These are phyloP conservation scores for Cuculus canorus DNA, from an alignment of 2,797 vertebrate genomes.

Conservation along the genomic window DNA sequence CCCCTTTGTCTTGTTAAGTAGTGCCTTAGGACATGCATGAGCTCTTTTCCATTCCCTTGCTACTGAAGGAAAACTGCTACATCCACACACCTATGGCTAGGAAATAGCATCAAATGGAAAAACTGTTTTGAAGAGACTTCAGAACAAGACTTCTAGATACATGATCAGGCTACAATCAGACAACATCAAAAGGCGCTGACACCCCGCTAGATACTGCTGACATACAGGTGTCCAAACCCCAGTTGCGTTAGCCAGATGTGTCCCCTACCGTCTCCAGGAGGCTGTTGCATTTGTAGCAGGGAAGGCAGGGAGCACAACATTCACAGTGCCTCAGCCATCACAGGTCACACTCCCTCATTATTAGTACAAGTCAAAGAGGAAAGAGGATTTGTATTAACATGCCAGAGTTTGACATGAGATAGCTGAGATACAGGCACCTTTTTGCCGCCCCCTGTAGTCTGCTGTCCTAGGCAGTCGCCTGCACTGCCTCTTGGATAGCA, in stretches of 20 bases:
- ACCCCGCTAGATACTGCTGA: not conserved
- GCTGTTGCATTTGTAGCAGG: not conserved
- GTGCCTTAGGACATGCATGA: not conserved
- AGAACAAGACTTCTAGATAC: not conserved
- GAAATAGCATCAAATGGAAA: not conserved
- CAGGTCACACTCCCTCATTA: not conserved
- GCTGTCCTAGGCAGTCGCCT: not conserved
- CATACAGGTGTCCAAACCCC: not conserved
- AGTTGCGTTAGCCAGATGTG: not conserved
- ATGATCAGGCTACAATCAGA: fast-evolving
- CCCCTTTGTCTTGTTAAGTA: not conserved
- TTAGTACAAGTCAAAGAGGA: not conserved
- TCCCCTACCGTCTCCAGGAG: not conserved
- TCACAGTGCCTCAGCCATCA: not conserved
- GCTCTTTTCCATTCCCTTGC: not conserved
- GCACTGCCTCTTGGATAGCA: not conserved
- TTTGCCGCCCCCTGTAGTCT: not conserved
- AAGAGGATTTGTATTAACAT: not conserved
- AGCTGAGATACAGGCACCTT: not conserved
- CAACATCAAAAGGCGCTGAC: not conserved
- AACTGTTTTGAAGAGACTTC: not conserved
- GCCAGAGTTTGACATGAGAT: not conserved
- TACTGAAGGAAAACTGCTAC: not conserved
- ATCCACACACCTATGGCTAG: not conserved
- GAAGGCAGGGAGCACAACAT: not conserved